These are phyloP conservation scores for Poecilia velifera DNA, from an alignment of 2,797 vertebrate species.

Conservation along the genomic window DNA sequence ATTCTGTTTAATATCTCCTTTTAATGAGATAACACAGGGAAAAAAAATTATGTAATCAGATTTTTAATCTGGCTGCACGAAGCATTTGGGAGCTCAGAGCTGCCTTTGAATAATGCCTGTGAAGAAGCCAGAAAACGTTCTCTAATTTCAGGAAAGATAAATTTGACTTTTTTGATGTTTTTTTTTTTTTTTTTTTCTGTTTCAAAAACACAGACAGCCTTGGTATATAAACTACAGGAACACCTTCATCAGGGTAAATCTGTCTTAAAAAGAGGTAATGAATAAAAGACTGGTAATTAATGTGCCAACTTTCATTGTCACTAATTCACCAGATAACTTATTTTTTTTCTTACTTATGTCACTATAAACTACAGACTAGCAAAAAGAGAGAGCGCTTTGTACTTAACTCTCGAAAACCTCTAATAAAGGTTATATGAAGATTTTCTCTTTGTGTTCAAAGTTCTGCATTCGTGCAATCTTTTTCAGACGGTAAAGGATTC, in stretches of 20 bases:
- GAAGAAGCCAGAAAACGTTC: not conserved
- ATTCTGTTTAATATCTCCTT: slow-evolving; percentile 7
- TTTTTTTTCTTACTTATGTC: not conserved
- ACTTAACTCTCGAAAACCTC: too few species aligned
- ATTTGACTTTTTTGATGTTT: not conserved
- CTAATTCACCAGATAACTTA: not conserved
- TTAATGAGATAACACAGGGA: slow-evolving; percentile 12
- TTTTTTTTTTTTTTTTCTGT: not conserved
- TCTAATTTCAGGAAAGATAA: not conserved
- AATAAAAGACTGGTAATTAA: not conserved
- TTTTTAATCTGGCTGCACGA: not conserved
- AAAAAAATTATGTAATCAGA: slow-evolving; percentile 16
- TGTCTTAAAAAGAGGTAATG: not conserved
- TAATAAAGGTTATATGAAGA: not conserved
- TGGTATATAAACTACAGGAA: not conserved
- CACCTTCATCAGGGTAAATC: not conserved
- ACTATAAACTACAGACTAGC: too few species aligned
- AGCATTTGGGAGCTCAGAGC: not conserved
- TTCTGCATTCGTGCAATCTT: not conserved
- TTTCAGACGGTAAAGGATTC: not conserved
- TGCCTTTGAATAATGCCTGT: not conserved
- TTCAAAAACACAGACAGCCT: not conserved
- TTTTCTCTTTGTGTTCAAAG: slow-evolving; percentile 24
- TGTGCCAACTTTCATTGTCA: not conserved
- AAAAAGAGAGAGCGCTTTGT: too few species aligned